Conservation (phyloP, 1,140 invertebrate genomes). For the Magallana angulata region DNA sequence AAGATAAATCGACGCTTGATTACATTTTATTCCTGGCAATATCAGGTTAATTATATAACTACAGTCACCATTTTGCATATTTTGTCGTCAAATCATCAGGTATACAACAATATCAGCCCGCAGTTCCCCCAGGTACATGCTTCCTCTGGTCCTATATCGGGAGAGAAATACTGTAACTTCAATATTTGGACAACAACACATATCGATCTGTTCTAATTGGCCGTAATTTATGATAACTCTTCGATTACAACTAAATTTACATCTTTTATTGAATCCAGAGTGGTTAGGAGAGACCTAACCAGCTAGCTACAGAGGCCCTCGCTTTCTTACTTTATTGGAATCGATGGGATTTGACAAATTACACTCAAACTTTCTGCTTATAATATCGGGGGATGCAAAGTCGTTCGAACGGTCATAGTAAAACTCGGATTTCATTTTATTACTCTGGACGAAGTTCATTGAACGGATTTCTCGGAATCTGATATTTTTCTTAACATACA, state of each 20-base stretch:
- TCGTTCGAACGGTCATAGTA: too few relatives aligned
- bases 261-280: not conserved
- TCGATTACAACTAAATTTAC: not conserved
- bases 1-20: too few relatives aligned
- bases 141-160: too few relatives aligned
- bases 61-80: not conserved
- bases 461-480: conserved; percentile 8
- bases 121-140: not conserved
- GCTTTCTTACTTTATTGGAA: not conserved
- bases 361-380: too few relatives aligned
- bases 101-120: not conserved
- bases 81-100: not conserved
- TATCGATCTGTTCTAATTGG: not conserved
- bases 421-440: too few relatives aligned
- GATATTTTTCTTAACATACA: conserved; percentile 15
- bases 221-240: conserved; percentile 8
- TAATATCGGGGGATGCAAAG: too few relatives aligned
- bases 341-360: not conserved
- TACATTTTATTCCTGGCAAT: too few relatives aligned
- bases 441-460: not conserved
- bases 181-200: conserved; percentile 1
- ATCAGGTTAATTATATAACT: too few relatives aligned
- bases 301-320: not conserved
- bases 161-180: not conserved
- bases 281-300: not conserved